Percentiles rank a stretch among this genome's conserved stretches.
Conservation (phyloP, 2,888 invertebrate genomes). For the Cataglyphis cursor region DNA sequence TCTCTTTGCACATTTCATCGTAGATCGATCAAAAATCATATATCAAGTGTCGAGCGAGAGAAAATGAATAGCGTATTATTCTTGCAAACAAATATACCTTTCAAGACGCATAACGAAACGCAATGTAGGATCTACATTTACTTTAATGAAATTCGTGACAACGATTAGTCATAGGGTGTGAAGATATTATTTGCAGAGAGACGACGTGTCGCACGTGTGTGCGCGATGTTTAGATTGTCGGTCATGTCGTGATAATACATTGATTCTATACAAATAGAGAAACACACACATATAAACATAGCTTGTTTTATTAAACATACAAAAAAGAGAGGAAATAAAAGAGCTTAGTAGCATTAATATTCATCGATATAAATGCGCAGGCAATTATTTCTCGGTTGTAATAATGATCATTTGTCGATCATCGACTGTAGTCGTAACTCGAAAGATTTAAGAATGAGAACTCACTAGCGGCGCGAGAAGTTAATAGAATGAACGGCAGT, state of each 20-base stretch:
- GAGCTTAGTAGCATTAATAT: neutral
- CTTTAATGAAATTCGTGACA: neutral
- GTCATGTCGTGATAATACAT: too few species aligned
- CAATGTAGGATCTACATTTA: neutral
- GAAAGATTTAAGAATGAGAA: slow-evolving; percentile 26
- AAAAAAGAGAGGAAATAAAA: neutral
- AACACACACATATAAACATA: neutral
- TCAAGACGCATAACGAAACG: neutral
- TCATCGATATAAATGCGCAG: neutral
- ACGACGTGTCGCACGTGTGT: too few species aligned
- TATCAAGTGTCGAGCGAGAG: neutral
- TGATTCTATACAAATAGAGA: too few species aligned
- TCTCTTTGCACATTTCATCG: neutral
- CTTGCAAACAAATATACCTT: neutral
- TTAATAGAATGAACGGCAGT: slow-evolving; percentile 28
- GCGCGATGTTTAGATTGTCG: too few species aligned
- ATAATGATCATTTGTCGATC: neutral
- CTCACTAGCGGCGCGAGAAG: slow-evolving; percentile 11
- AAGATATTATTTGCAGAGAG: neutral
- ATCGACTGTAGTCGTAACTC: neutral
- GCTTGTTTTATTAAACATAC: neutral
- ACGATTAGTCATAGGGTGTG: neutral
- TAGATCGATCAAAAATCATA: neutral
- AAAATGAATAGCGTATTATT: neutral
- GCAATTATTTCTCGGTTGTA: neutral